Percentiles rank a stretch among this genome's conserved stretches.
These are phyloP conservation scores for Bombus waltoni DNA, from an alignment of 1,140 invertebrate species.

Conservation along the genomic window DNA sequence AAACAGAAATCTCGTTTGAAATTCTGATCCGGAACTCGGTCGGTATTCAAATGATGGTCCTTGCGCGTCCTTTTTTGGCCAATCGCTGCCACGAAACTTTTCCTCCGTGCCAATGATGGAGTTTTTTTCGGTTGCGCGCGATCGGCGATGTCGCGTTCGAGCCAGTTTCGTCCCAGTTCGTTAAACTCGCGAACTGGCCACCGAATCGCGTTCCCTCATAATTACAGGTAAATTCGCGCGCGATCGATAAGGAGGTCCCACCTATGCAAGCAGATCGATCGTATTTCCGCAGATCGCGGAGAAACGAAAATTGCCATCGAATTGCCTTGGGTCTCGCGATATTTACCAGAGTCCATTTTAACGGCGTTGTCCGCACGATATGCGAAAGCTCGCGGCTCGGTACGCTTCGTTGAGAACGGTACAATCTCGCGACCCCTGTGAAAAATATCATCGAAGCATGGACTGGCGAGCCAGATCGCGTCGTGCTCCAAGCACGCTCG, in stretches of 20 bases:
- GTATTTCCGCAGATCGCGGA: not conserved
- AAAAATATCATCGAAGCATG: not conserved
- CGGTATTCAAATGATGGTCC: constrained; percentile 48
- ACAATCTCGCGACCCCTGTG: not conserved
- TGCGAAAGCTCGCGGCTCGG: constrained; percentile 5
- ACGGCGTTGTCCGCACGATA: constrained; percentile 25
- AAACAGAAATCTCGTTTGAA: constrained; percentile 46
- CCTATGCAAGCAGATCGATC: not conserved
- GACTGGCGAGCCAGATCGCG: not conserved
- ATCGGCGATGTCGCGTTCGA: not conserved
- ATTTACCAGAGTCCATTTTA: constrained; percentile 4
- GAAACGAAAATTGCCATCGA: not conserved
- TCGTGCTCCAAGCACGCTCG: not conserved
- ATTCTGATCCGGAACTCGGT: constrained; percentile 31
- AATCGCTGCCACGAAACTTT: constrained; percentile 24
- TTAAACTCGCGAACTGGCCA: not conserved
- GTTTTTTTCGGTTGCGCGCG: not conserved
- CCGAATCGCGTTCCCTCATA: not conserved
- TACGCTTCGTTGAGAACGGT: not conserved
- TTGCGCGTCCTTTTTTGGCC: constrained; percentile 11
- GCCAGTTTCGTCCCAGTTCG: not conserved
- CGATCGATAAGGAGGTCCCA: not conserved
- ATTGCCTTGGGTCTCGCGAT: not conserved
- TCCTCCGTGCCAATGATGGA: not conserved
- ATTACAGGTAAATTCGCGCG: constrained; percentile 14